Percentiles rank a stretch among this genome's conserved stretches.
phyloP scores from a whole-genome alignment of 2,888 invertebrate genomes.

The Drosophila neotestacea region DNA sequence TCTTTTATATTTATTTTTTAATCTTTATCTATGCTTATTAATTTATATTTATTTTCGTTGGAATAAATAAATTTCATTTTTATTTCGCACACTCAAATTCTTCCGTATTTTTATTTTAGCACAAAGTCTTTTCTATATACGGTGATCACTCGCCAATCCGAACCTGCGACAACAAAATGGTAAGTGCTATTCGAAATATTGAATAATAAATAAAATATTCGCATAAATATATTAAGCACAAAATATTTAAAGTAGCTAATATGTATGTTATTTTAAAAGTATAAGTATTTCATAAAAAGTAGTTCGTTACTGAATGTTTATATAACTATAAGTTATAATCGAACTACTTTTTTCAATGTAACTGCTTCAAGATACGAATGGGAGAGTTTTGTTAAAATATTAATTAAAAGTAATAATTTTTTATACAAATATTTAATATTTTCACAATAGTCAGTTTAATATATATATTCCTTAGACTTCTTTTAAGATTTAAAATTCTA shows the following conservation, averaged over 20 bases:
- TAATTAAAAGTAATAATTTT: not conserved
- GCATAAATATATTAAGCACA: not conserved
- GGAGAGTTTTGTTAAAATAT: not conserved
- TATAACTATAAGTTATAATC: no score
- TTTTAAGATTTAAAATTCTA: not conserved
- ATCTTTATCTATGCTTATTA: conserved; percentile 30
- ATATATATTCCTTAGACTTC: not conserved
- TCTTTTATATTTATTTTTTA: conserved; percentile 6
- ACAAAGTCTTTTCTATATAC: not conserved
- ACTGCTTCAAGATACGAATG: no score
- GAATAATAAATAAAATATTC: no score
- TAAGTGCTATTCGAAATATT: not conserved
- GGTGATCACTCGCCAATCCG: not conserved
- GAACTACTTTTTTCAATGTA: no score
- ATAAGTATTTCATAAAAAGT: no score
- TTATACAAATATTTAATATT: no score
- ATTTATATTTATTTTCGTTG: conserved; percentile 63
- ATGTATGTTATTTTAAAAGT: no score
- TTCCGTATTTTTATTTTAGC: conserved; percentile 38
- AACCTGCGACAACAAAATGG: not conserved
- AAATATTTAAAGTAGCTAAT: not conserved
- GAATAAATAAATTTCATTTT: conserved; percentile 48
- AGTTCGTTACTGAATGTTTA: no score
- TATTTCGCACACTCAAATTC: conserved; percentile 37
- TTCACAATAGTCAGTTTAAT: not conserved